Conservation (phyloP, 1,140 invertebrate genomes). For the Globodera rostochiensis region DNA sequence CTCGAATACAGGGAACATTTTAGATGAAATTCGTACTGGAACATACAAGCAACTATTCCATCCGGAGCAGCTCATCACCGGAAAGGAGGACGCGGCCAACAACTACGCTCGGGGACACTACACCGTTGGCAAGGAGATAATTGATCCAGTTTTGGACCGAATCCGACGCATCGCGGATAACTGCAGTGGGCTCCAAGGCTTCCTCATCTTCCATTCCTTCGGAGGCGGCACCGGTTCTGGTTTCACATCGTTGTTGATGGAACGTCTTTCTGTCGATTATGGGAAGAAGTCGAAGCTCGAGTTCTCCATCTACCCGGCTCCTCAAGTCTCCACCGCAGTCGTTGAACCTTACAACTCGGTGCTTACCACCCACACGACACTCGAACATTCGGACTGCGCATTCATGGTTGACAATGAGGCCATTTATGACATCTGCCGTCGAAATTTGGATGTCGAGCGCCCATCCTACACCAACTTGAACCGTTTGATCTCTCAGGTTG, state of each 20-base stretch:
- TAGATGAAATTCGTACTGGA: constrained; percentile 74
- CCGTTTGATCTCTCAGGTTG: constrained; percentile 67
- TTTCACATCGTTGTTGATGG: constrained; percentile 77
- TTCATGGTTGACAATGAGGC: constrained; percentile 84
- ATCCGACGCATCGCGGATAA: constrained; percentile 77
- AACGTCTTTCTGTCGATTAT: constrained; percentile 75
- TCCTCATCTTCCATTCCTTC: constrained; percentile 65
- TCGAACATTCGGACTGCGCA: constrained; percentile 80
- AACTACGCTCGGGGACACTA: constrained; percentile 72
- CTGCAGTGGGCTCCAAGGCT: constrained; percentile 77
- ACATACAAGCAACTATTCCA: constrained; percentile 72
- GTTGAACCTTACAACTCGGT: constrained; percentile 82
- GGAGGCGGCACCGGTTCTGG: constrained; percentile 75
- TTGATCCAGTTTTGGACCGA: constrained; percentile 55
- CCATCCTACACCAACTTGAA: constrained; percentile 79
- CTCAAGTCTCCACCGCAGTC: constrained; percentile 75
- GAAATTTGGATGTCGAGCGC: constrained; percentile 75
- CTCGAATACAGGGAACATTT: constrained; percentile 21
- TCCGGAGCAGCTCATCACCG: constrained; percentile 72
- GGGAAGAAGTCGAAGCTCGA: constrained; percentile 76
- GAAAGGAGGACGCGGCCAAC: constrained; percentile 80
- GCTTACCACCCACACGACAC: constrained; percentile 78
- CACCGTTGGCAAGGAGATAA: constrained; percentile 72
- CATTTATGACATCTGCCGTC: constrained; percentile 70
- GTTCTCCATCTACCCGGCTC: constrained; percentile 79